Conservation (phyloP, 1,140 invertebrate genomes). For the Polypedilum vanderplanki region DNA sequence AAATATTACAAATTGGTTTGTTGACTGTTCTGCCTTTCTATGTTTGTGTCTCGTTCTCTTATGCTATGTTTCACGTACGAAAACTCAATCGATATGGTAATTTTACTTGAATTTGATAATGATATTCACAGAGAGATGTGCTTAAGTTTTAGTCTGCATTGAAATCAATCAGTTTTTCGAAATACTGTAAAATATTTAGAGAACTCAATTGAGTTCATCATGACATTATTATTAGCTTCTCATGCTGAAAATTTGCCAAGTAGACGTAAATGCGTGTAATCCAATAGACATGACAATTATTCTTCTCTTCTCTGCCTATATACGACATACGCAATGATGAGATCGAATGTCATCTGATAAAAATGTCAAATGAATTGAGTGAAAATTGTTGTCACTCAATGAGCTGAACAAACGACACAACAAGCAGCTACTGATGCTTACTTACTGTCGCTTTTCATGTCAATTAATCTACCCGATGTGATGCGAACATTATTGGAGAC, state of each 20-base stretch:
- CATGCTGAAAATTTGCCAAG: background rate
- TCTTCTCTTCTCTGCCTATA: background rate
- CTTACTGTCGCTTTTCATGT: conserved; percentile 5
- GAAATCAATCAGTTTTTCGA: background rate
- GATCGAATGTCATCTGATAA: conserved; percentile 9
- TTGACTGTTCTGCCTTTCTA: background rate
- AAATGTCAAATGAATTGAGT: conserved; percentile 6
- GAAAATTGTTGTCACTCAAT: background rate
- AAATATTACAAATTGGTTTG: background rate
- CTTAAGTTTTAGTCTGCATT: background rate
- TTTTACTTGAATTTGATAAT: background rate
- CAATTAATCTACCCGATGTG: background rate
- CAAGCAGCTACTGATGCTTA: background rate
- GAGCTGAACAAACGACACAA: background rate
- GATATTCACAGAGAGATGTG: background rate
- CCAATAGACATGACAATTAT: background rate
- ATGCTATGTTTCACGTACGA: too few relatives aligned
- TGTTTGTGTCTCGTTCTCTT: too few relatives aligned
- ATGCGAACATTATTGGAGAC: background rate
- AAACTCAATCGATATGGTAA: background rate
- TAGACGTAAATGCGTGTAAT: background rate
- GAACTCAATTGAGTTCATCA: too few relatives aligned
- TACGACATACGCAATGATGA: background rate
- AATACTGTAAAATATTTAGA: too few relatives aligned
- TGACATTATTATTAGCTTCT: too few relatives aligned